Percentiles rank a stretch among this genome's conserved stretches.
phyloP scores from a whole-genome alignment of 2,113 vertebrate genomes.

The Chloebia gouldiae region DNA sequence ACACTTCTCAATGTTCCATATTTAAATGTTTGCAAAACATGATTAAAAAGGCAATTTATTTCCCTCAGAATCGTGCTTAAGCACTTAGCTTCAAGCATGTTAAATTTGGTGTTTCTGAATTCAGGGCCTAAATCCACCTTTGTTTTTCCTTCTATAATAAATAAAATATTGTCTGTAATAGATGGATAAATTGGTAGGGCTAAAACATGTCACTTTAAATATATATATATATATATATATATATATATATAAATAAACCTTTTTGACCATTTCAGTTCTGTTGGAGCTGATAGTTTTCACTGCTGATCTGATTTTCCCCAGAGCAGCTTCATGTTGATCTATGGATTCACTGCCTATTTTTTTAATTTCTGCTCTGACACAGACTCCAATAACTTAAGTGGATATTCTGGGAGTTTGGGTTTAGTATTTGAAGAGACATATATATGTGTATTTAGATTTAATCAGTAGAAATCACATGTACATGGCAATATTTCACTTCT shows the following conservation, averaged over 20 bases:
- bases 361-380: background rate
- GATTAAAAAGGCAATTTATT: background rate
- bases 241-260: too few relatives aligned
- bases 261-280: background rate
- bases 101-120: background rate
- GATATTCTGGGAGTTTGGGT: background rate
- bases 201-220: background rate
- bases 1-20: background rate
- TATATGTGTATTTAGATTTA: background rate
- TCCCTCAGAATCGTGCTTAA: background rate
- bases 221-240: too few relatives aligned
- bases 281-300: background rate
- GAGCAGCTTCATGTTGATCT: background rate
- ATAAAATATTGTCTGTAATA: background rate
- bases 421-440: background rate
- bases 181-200: background rate
- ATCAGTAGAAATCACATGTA: background rate
- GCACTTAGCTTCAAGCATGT: background rate
- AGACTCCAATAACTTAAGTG: background rate
- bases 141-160: rapidly evolving
- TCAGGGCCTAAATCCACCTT: background rate
- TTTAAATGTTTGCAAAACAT: background rate
- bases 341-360: background rate
- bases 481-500: background rate
- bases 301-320: background rate